Evolutionary conservation across 1,140 invertebrate genomes (phyloP).

Genomic region (Argopecten irradians): DNA sequence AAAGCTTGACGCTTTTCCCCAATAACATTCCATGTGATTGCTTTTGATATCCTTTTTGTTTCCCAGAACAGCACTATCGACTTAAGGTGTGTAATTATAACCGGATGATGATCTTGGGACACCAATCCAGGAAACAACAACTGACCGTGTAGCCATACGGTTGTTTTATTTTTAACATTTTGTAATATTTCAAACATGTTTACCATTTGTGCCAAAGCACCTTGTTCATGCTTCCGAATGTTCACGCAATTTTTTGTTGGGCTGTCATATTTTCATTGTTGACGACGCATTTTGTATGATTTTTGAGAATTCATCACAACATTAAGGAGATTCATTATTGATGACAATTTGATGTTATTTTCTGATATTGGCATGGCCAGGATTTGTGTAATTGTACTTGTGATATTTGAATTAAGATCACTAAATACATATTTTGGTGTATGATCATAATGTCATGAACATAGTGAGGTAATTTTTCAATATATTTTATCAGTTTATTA

Average conservation of each 20-base stretch:
- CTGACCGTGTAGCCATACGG: not conserved
- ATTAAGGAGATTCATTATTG: not conserved
- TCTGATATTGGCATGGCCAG: not conserved
- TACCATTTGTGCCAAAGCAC: constrained; percentile 1
- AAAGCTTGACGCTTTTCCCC: too few relatives aligned
- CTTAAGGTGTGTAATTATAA: too few relatives aligned
- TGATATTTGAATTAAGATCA: not conserved
- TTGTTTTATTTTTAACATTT: not conserved
- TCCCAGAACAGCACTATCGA: too few relatives aligned
- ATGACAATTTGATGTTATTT: not conserved
- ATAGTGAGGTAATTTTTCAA: not conserved
- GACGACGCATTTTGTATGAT: not conserved
- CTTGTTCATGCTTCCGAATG: not conserved
- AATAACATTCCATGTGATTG: not conserved
- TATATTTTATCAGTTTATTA: not conserved
- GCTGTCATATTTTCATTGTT: too few relatives aligned
- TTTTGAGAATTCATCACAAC: not conserved
- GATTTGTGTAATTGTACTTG: not conserved
- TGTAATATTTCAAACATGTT: not conserved
- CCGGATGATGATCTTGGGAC: not conserved
- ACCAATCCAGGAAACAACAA: not conserved
- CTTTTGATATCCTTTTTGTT: too few relatives aligned
- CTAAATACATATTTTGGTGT: not conserved
- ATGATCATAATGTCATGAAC: not conserved
- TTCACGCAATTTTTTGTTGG: too few relatives aligned